Conservation (phyloP, 2,888 invertebrate genomes). For the Euplexia lucipara region DNA sequence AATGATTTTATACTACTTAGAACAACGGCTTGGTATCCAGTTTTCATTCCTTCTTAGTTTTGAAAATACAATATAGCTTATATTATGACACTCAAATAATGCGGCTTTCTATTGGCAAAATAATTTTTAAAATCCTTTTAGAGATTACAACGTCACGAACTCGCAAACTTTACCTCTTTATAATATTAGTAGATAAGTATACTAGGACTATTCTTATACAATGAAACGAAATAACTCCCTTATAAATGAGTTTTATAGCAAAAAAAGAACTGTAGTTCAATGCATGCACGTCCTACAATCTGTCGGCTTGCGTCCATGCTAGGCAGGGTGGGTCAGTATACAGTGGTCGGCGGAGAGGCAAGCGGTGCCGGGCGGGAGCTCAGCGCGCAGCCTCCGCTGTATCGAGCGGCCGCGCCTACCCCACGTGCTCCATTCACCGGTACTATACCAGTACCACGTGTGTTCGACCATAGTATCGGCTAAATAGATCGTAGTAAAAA, state of each 20-base stretch:
- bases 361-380: slow-evolving; percentile 74
- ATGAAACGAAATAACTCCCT: too few relatives aligned
- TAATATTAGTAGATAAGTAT: too few relatives aligned
- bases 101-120: too few relatives aligned
- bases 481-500: slow-evolving; percentile 66
- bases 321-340: slow-evolving; percentile 60
- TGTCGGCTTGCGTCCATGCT: slow-evolving; percentile 31
- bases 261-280: not conserved
- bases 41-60: too few relatives aligned
- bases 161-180: too few relatives aligned
- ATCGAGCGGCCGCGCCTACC: slow-evolving; percentile 85
- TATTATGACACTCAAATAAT: too few relatives aligned
- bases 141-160: too few relatives aligned
- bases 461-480: slow-evolving; percentile 66
- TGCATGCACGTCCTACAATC: not conserved
- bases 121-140: too few relatives aligned
- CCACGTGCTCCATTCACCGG: slow-evolving; percentile 84
- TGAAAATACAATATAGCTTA: too few relatives aligned
- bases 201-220: too few relatives aligned
- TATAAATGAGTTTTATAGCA: not conserved
- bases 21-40: too few relatives aligned
- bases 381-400: slow-evolving; percentile 85
- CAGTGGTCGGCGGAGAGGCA: slow-evolving; percentile 57
- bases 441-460: slow-evolving; percentile 71
- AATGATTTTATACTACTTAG: too few relatives aligned